phyloP scores from a whole-genome alignment of 1,140 invertebrate species.

The Temnothorax curvispinosus region DNA sequence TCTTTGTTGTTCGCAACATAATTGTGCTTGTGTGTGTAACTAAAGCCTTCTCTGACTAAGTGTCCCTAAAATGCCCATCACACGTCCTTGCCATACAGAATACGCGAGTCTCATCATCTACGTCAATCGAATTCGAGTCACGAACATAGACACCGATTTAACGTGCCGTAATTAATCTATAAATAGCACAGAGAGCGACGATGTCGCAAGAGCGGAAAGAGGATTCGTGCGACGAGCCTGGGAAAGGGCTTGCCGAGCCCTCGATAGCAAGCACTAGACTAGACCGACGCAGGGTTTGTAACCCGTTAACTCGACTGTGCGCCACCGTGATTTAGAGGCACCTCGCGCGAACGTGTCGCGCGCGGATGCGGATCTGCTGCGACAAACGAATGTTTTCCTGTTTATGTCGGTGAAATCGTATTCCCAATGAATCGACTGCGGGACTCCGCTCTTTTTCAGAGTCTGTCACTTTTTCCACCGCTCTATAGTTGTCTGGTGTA shows the following conservation, averaged over 20 bases:
- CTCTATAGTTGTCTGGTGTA: neutral
- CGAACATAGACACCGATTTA: constrained; percentile 43
- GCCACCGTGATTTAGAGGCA: constrained; percentile 48
- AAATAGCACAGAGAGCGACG: constrained; percentile 29
- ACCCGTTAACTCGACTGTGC: constrained; percentile 54
- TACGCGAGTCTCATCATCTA: constrained; percentile 33
- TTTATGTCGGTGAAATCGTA: constrained; percentile 47
- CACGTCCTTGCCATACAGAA: constrained; percentile 1
- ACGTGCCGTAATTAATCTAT: constrained; percentile 56
- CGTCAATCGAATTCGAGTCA: constrained; percentile 54
- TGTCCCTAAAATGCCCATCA: constrained; percentile 53
- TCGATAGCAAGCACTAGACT: constrained; percentile 19
- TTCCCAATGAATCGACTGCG: constrained; percentile 48
- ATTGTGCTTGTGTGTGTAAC: constrained; percentile 5
- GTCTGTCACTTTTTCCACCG: neutral
- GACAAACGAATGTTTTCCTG: constrained; percentile 63
- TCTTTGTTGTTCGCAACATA: constrained; percentile 14
- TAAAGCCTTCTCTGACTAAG: constrained; percentile 23
- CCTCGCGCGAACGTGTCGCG: constrained; percentile 48
- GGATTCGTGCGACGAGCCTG: constrained; percentile 13
- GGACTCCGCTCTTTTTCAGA: constrained; percentile 25
- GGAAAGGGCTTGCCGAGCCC: constrained; percentile 25
- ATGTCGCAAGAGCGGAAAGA: constrained; percentile 12
- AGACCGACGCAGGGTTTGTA: constrained; percentile 35
- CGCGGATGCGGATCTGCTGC: constrained; percentile 51